These are phyloP conservation scores for Misgurnus mizolepis DNA, from an alignment of 2,113 vertebrate species.

Conservation along the genomic window DNA sequence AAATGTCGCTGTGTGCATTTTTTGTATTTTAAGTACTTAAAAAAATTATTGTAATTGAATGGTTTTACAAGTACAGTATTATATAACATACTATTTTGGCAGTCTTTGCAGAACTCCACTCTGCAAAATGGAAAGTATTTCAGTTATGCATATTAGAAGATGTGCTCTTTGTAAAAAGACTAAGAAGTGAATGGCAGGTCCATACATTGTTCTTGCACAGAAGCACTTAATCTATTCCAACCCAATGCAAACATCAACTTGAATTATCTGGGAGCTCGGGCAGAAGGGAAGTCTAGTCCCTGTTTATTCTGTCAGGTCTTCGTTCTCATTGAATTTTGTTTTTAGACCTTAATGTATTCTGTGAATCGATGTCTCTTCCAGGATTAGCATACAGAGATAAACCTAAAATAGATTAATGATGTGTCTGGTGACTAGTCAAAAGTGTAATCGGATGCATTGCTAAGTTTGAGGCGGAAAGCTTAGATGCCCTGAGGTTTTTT, in stretches of 20 bases:
- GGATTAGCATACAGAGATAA: conserved; percentile 12
- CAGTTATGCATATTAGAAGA: neutral
- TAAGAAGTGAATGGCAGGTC: conserved; percentile 14
- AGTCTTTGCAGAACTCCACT: neutral
- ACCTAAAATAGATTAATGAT: conserved; percentile 19
- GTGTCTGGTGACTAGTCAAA: conserved; percentile 13
- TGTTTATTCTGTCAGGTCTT: conserved; percentile 24
- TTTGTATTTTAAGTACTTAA: too few relatives aligned
- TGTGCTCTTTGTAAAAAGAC: neutral
- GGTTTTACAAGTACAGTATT: neutral
- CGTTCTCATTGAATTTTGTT: neutral
- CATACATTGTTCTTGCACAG: conserved; percentile 5
- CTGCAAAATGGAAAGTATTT: neutral
- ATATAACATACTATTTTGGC: neutral
- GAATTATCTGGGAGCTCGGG: conserved; percentile 18
- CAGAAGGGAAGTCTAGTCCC: neutral
- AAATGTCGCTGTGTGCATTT: neutral
- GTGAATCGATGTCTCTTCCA: conserved; percentile 11
- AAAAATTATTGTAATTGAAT: too few relatives aligned
- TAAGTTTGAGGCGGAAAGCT: neutral
- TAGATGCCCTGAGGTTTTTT: conserved; percentile 4
- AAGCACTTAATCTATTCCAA: conserved; percentile 28
- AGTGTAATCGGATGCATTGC: conserved; percentile 9
- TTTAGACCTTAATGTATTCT: neutral
- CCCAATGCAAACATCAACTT: conserved; percentile 20